These are phyloP conservation scores for Homarus gammarus DNA, from an alignment of 2,888 invertebrate genomes.

Conservation along the genomic window DNA sequence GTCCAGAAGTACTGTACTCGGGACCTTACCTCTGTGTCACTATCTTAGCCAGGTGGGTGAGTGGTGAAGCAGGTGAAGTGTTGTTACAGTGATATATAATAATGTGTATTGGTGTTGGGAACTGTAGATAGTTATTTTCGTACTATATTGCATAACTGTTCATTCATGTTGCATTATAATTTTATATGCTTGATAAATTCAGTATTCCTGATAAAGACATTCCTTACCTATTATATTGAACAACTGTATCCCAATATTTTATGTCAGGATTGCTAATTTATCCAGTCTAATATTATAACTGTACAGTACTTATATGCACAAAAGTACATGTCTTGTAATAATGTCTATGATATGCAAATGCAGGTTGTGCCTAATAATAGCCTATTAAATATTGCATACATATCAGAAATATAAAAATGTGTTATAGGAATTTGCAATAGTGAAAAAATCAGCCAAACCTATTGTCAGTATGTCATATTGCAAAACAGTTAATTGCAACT, in stretches of 20 bases:
- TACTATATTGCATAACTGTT: background rate
- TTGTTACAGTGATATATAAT: background rate
- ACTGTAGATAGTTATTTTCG: background rate
- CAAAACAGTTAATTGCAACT: background rate
- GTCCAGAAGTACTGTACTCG: background rate
- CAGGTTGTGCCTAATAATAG: background rate
- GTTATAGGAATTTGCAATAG: background rate
- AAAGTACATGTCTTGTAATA: background rate
- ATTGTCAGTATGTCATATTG: background rate
- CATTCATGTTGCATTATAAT: background rate
- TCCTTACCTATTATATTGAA: background rate
- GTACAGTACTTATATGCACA: background rate
- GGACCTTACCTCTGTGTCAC: background rate
- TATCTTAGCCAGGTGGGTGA: background rate
- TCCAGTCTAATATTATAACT: background rate
- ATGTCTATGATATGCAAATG: background rate
- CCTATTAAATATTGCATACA: background rate
- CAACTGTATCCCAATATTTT: background rate
- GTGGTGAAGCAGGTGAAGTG: background rate
- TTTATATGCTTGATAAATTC: background rate
- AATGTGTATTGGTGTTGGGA: background rate
- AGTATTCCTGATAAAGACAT: background rate
- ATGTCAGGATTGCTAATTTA: background rate
- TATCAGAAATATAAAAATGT: background rate
- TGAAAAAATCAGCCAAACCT: background rate